Conservation (phyloP, 1,140 invertebrate species). For the Paramacrobiotus metropolitanus region DNA sequence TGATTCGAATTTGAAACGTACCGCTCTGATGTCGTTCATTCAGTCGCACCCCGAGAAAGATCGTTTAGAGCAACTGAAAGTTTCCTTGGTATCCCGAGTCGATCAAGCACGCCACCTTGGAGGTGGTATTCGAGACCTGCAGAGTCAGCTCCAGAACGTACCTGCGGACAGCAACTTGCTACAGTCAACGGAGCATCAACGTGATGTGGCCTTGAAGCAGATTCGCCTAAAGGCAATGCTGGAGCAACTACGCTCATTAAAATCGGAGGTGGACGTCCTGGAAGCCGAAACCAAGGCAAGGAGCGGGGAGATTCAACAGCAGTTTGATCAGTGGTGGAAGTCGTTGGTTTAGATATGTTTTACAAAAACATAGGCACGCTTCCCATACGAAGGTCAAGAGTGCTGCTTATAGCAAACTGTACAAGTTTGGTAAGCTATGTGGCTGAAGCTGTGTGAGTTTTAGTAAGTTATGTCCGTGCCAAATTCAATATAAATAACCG, state of each 20-base stretch:
- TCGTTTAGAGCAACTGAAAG: neutral
- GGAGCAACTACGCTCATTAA: neutral
- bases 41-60: neutral
- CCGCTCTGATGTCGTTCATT: neutral
- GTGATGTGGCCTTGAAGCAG: neutral
- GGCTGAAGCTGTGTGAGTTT: no score
- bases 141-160: neutral
- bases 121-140: neutral
- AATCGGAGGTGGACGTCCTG: neutral
- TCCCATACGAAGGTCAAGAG: no score
- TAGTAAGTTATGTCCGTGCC: no score
- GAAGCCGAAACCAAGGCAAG: neutral
- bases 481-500: no score
- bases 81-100: neutral
- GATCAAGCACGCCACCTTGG: neutral
- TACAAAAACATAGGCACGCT: no score
- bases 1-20: no score
- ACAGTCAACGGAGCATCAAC: neutral
- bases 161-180: no score
- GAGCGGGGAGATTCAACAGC: neutral
- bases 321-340: neutral
- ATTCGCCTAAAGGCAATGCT: neutral
- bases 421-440: no score
- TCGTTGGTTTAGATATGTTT: no score
- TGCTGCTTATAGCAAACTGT: no score